A percentile compares a stretch with the other conserved stretches of the same genome.
phyloP scores from a whole-genome alignment of 1,140 invertebrate genomes.

The Nasonia giraulti region DNA sequence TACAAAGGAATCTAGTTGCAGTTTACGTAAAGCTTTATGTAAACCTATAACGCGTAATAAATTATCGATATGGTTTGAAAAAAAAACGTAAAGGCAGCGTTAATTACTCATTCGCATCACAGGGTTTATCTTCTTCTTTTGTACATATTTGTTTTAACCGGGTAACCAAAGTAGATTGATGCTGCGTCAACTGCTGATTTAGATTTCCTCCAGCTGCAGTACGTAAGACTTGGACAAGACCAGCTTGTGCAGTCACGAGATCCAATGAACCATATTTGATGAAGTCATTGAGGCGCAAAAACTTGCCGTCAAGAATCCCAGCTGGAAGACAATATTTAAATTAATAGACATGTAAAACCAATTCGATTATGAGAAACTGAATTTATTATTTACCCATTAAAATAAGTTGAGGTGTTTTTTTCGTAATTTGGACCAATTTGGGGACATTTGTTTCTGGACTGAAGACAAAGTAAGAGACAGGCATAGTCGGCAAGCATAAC shows the following conservation, averaged over 20 bases:
- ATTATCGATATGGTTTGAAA: slow-evolving; percentile 68
- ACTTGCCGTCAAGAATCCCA: slow-evolving; percentile 79
- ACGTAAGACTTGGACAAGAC: slow-evolving; percentile 80
- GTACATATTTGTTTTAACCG: slow-evolving; percentile 77
- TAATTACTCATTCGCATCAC: slow-evolving; percentile 60
- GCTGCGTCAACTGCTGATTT: slow-evolving; percentile 79
- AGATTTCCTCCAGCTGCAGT: slow-evolving; percentile 77
- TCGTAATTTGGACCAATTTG: slow-evolving; percentile 77
- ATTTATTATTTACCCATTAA: slow-evolving; percentile 76
- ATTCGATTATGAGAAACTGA: neutral
- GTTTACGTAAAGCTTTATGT: slow-evolving; percentile 68
- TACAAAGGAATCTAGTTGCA: slow-evolving; percentile 60
- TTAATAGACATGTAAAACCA: neutral
- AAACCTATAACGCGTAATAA: slow-evolving; percentile 67
- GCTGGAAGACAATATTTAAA: slow-evolving; percentile 71
- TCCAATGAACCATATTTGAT: slow-evolving; percentile 78
- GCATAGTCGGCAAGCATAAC: slow-evolving; percentile 75
- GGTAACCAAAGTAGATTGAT: slow-evolving; percentile 80
- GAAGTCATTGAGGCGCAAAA: slow-evolving; percentile 81
- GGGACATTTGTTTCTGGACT: slow-evolving; percentile 76
- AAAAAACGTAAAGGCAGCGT: slow-evolving; percentile 67
- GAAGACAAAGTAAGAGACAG: slow-evolving; percentile 76
- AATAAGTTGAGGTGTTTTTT: slow-evolving; percentile 78
- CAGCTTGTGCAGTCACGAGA: slow-evolving; percentile 76
- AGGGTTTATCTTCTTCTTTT: slow-evolving; percentile 60